These are phyloP conservation scores for Acrobasis suavella DNA, from an alignment of 2,888 invertebrate genomes.

Conservation along the genomic window DNA sequence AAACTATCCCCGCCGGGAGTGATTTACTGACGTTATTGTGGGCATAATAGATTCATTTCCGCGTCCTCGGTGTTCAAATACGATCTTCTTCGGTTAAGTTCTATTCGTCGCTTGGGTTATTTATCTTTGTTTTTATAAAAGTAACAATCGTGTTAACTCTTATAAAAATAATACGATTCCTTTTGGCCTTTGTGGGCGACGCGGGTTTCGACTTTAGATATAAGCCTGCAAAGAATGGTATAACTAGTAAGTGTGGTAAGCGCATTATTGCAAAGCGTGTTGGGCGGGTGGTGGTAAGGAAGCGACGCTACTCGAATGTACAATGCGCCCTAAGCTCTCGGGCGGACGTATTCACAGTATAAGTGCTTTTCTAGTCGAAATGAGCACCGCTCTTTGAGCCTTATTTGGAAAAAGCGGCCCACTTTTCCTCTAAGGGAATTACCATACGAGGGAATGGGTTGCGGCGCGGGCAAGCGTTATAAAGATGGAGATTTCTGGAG, in stretches of 20 bases:
- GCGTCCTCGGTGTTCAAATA: constrained; percentile 7
- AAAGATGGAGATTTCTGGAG: constrained; percentile 42
- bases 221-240: constrained; percentile 70
- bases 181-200: constrained; percentile 53
- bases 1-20: constrained; percentile 56
- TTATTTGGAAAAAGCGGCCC: constrained; percentile 58
- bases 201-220: constrained; percentile 72
- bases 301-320: constrained; percentile 69
- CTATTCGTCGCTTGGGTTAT: background rate
- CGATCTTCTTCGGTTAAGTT: background rate
- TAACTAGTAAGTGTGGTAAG: constrained; percentile 68
- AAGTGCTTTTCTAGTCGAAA: constrained; percentile 69
- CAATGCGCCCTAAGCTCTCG: constrained; percentile 70
- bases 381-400: constrained; percentile 66
- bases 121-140: background rate
- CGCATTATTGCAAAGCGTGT: constrained; percentile 73
- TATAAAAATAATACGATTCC: background rate
- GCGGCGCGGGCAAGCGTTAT: constrained; percentile 44
- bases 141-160: background rate
- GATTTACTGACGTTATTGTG: constrained; percentile 56
- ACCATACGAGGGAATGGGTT: constrained; percentile 49
- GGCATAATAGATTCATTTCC: constrained; percentile 40
- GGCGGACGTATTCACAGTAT: constrained; percentile 64
- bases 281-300: constrained; percentile 50
- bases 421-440: constrained; percentile 56